Evolutionary conservation across 2,113 vertebrate genomes (phyloP).

Genomic region (Melospiza georgiana): DNA sequence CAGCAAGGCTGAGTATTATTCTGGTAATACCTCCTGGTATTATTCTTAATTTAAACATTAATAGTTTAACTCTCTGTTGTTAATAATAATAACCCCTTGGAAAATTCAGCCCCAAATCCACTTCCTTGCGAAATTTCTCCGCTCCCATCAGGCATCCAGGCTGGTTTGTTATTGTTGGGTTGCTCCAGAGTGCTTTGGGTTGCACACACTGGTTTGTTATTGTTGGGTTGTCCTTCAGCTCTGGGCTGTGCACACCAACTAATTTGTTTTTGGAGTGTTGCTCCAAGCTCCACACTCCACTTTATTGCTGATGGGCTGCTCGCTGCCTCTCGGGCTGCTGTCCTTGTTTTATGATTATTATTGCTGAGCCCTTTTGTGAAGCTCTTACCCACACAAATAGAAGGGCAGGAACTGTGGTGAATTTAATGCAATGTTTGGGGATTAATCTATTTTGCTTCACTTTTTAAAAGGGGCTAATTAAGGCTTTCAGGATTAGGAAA

Average conservation of each 20-base stretch:
- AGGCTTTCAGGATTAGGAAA: constrained; percentile 42
- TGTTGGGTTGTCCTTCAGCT: constrained; percentile 51
- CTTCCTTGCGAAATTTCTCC: constrained; percentile 61
- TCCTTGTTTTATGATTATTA: constrained; percentile 5
- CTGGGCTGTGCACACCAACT: constrained; percentile 43
- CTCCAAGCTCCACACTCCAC: constrained; percentile 34
- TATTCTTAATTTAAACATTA: constrained; percentile 69
- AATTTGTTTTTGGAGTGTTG: constrained; percentile 63
- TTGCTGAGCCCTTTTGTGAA: constrained; percentile 54
- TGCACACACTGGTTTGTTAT: constrained; percentile 68
- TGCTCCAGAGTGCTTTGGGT: constrained; percentile 46
- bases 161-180: constrained; percentile 70
- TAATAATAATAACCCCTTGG: constrained; percentile 65
- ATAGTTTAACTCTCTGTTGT: constrained; percentile 60
- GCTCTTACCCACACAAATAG: constrained; percentile 16
- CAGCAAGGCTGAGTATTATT: not conserved
- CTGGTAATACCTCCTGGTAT: constrained; percentile 7
- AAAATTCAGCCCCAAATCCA: constrained; percentile 49
- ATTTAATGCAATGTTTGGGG: constrained; percentile 24
- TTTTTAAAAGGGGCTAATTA: constrained; percentile 33
- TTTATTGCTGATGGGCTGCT: constrained; percentile 39
- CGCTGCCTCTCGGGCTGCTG: constrained; percentile 16
- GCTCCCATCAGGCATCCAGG: constrained; percentile 50
- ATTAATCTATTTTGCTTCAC: constrained; percentile 1
- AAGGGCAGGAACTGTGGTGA: constrained; percentile 31